phyloP scores from a whole-genome alignment of 2,113 vertebrate genomes.

The Nettapus auritus region DNA sequence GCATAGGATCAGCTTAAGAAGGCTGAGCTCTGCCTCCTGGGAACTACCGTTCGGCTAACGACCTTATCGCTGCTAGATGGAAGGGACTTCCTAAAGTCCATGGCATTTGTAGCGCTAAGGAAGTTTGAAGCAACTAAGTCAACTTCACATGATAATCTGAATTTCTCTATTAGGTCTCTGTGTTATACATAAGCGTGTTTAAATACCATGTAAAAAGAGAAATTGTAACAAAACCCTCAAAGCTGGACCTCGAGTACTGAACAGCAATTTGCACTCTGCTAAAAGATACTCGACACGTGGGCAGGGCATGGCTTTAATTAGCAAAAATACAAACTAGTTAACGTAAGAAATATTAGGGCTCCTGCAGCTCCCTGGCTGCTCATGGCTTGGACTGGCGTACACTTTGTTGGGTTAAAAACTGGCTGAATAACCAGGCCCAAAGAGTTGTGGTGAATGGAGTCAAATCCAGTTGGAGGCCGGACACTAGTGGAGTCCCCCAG shows the following conservation, averaged over 20 bases:
- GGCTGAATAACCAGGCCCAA: no score
- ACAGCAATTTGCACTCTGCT: background rate
- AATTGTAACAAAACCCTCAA: background rate
- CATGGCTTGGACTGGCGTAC: no score
- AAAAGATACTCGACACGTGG: accelerated
- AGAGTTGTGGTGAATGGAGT: no score
- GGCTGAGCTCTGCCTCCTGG: background rate
- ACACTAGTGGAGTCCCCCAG: no score
- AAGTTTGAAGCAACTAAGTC: background rate
- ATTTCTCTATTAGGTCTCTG: accelerated
- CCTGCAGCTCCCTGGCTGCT: background rate
- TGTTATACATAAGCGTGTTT: accelerated
- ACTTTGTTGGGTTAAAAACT: no score
- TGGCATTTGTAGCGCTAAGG: accelerated
- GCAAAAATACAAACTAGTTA: accelerated
- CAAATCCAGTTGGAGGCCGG: no score
- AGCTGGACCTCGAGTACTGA: background rate
- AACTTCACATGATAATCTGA: accelerated
- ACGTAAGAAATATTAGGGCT: accelerated
- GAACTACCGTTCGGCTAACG: background rate
- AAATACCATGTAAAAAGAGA: background rate
- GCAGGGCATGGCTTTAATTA: accelerated
- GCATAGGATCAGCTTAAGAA: constrained; percentile 24
- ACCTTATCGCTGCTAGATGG: background rate
- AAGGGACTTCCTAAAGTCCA: accelerated